Conservation (phyloP, 1,140 invertebrate genomes). For the Probaryconus sp. region DNA sequence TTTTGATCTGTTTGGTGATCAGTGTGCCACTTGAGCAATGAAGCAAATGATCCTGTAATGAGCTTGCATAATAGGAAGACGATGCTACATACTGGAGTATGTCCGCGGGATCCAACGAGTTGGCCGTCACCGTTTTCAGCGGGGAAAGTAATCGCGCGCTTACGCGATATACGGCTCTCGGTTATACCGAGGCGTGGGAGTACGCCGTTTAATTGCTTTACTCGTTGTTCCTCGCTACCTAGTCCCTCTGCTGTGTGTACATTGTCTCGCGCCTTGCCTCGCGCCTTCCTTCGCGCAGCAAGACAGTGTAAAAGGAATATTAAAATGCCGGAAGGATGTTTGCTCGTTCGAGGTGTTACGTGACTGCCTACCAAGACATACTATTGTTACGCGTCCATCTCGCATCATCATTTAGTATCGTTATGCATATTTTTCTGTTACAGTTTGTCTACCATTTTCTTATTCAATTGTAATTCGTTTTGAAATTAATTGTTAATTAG, state of each 20-base stretch:
- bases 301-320: constrained; percentile 52
- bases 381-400: constrained; percentile 47
- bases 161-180: constrained; percentile 61
- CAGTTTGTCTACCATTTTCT: constrained; percentile 8
- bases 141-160: constrained; percentile 64
- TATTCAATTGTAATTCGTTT: not conserved
- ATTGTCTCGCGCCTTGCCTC: constrained; percentile 50
- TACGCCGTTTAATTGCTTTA: constrained; percentile 63
- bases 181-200: constrained; percentile 52
- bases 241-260: constrained; percentile 38
- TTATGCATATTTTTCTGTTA: constrained; percentile 24
- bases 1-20: constrained; percentile 29
- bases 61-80: constrained; percentile 51
- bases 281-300: constrained; percentile 37
- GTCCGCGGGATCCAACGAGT: constrained; percentile 31
- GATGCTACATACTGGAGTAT: not conserved
- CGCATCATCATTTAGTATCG: constrained; percentile 27
- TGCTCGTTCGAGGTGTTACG: constrained; percentile 61
- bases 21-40: constrained; percentile 38
- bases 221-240: constrained; percentile 56
- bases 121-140: constrained; percentile 43
- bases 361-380: constrained; percentile 42
- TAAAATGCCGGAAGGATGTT: constrained; percentile 68
- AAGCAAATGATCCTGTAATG: constrained; percentile 52
- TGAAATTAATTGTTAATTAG: no score